These are phyloP conservation scores for Tillus elongatus DNA, from an alignment of 2,888 invertebrate genomes.

Conservation along the genomic window DNA sequence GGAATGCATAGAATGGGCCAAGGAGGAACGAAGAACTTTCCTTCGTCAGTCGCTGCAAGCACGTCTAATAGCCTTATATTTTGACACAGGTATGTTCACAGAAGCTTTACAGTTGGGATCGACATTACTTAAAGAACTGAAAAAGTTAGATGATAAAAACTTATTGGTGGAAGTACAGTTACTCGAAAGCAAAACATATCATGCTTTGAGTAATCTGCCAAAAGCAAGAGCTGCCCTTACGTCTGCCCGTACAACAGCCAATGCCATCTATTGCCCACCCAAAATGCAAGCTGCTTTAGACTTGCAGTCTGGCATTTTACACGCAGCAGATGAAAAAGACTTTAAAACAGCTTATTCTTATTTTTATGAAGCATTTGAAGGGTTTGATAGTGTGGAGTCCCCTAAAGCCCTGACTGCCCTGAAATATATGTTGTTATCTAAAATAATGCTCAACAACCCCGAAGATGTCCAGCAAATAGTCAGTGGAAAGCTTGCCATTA, in stretches of 20 bases:
- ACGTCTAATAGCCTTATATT: conserved; percentile 88
- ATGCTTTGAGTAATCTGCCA: conserved; percentile 92
- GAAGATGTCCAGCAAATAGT: conserved; percentile 94
- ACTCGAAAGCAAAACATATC: conserved; percentile 96
- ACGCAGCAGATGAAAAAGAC: conserved; percentile 99
- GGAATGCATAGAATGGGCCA: conserved; percentile 99
- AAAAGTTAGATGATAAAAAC: conserved; percentile 98
- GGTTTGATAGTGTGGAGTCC: conserved; percentile 91
- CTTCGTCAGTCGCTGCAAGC: conserved; percentile 93
- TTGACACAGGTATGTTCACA: conserved; percentile 81
- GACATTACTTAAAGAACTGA: conserved; percentile 84
- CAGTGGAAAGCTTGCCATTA: conserved; percentile 93
- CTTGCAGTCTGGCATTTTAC: conserved; percentile 93
- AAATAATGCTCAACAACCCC: conserved; percentile 95
- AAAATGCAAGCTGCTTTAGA: conserved; percentile 97
- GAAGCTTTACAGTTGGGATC: conserved; percentile 80
- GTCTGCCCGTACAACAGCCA: conserved; percentile 98
- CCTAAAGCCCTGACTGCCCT: conserved; percentile 88
- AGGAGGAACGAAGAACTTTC: conserved; percentile 94
- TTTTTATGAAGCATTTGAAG: conserved; percentile 99
- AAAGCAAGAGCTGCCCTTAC: conserved; percentile 95
- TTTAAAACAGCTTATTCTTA: conserved; percentile 99
- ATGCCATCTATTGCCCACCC: conserved; percentile 98
- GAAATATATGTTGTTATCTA: conserved; percentile 98
- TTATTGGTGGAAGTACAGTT: conserved; percentile 96